Evolutionary conservation across 1,140 invertebrate genomes (phyloP), one percentile per base, ranked within the genome.

Genomic region (Chelonus insularis): DNA sequence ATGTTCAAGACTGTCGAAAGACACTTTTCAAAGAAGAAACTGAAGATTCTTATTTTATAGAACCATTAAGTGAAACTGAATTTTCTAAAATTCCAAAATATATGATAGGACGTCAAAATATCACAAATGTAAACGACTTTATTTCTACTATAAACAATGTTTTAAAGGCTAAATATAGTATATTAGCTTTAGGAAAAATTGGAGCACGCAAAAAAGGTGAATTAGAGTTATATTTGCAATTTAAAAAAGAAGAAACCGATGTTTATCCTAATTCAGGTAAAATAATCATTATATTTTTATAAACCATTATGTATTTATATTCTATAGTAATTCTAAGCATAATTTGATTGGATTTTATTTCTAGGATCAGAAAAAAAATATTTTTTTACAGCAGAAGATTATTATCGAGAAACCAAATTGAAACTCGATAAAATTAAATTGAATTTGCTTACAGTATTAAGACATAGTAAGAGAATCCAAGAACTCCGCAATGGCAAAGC

Each of bases 301-400:
- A n/a, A 25, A n/a, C n/a, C n/a, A n/a, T n/a, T n/a, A n/a, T n/a
- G n/a, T n/a, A n/a, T n/a, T n/a, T n/a, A n/a, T n/a, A n/a, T n/a
- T n/a, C n/a, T n/a, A n/a, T n/a, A n/a, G n/a, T n/a, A n/a, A n/a
- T n/a, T n/a, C n/a, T n/a, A n/a, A n/a, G n/a, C n/a, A n/a, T n/a
- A n/a, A n/a, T n/a, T n/a, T n/a, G n/a, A n/a, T n/a, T n/a, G n/a
- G n/a, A n/a, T n/a, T n/a, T n/a, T n/a, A n/a, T n/a, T n/a, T n/a
- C n/a, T 11, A 36, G 14, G 72, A 60, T 25, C 55, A 79, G 77
- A 69, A 50, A 65, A 62, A 18, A 57, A 71, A 11, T 70, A 73
- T 5, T 81, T 80, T 25, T 81, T 81, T 45, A 78, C 74, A 0
- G 68, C 63, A 5, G 71, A 75, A 18, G 79, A 81, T 73, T 81